A percentile compares a stretch with the other conserved stretches of the same genome.
Evolutionary conservation across 2,113 vertebrate genomes (phyloP).

Genomic region (Neolamprologus brichardi): DNA sequence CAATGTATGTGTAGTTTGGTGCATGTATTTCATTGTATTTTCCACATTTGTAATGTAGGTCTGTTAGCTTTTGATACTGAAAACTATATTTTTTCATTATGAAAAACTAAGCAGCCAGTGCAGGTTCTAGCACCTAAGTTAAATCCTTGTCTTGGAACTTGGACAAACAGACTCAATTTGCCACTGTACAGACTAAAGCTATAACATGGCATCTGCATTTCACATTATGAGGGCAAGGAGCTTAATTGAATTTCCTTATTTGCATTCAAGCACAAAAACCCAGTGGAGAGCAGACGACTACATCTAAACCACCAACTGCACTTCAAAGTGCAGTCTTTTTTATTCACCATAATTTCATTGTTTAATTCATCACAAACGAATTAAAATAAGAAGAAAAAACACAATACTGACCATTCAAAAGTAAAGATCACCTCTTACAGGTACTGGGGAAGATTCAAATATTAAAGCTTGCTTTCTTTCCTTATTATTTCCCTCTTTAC

Average conservation of each 20-base stretch:
- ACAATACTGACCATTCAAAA: not conserved
- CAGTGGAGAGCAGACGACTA: not conserved
- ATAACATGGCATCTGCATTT: not conserved
- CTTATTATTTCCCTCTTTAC: not conserved
- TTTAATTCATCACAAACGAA: not conserved
- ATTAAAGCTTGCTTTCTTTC: not conserved
- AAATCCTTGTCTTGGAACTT: not conserved
- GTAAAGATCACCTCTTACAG: constrained; percentile 7
- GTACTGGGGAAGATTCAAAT: not conserved
- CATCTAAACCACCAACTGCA: not conserved
- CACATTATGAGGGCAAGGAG: not conserved
- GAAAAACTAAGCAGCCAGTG: not conserved
- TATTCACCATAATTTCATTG: not conserved
- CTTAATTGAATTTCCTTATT: not conserved
- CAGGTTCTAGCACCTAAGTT: not conserved
- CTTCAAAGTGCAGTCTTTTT: not conserved
- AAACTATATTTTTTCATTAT: not conserved
- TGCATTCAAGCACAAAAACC: not conserved
- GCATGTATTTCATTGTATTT: not conserved
- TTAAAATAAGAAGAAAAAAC: not conserved
- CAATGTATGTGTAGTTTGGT: not conserved
- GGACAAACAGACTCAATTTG: not conserved
- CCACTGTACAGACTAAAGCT: not conserved
- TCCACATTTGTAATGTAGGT: not conserved
- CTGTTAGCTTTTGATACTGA: not conserved